Conservation (phyloP, 2,888 invertebrate species). For the Nineta flava region DNA sequence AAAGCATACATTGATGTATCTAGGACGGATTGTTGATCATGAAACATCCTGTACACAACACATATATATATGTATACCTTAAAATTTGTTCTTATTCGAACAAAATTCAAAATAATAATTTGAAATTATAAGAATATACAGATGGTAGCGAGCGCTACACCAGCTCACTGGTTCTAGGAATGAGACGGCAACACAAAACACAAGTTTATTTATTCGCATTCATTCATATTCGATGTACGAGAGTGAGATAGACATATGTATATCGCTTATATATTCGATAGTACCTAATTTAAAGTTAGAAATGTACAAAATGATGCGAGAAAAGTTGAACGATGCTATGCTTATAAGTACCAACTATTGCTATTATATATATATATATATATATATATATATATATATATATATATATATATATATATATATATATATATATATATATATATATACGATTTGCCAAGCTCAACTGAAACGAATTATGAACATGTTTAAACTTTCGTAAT, state of each 20-base stretch:
- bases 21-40: too few species aligned
- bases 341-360: background rate
- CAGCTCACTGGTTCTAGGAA: too few species aligned
- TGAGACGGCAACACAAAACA: too few species aligned
- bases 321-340: background rate
- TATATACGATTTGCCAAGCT: background rate
- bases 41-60: too few species aligned
- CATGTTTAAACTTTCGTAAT: conserved; percentile 8
- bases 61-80: background rate
- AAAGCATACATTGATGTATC: too few species aligned
- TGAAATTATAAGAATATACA: background rate
- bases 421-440: conserved; percentile 1
- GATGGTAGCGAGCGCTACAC: background rate
- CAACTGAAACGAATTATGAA: conserved; percentile 5
- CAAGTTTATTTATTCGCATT: too few species aligned
- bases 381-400: too few species aligned
- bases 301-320: background rate
- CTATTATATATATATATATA: too few species aligned
- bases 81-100: background rate
- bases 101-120: background rate
- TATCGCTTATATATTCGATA: background rate
- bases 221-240: too few species aligned
- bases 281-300: background rate
- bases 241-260: background rate
- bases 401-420: background rate